These are phyloP conservation scores for Eulemur albifrons DNA, from an alignment of 2,797 vertebrate genomes.

Conservation along the genomic window DNA sequence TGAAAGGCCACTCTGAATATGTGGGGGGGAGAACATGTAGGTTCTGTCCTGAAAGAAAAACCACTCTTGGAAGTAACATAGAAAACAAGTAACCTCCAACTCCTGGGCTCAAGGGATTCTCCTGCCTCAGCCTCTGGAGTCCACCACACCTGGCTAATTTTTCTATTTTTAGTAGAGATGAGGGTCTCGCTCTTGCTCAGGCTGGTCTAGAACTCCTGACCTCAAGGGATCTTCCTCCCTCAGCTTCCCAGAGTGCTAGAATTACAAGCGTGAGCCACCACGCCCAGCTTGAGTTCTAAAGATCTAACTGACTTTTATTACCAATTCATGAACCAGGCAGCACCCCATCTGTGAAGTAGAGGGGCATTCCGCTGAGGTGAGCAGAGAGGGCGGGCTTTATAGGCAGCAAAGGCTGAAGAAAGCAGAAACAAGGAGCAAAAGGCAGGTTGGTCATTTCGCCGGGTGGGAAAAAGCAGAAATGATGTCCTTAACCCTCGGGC, in stretches of 20 bases:
- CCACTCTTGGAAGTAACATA: neutral
- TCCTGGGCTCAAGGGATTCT: no score
- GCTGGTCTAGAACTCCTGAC: no score
- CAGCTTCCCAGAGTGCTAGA: no score
- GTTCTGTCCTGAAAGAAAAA: neutral
- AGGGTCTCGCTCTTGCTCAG: no score
- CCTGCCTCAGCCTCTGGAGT: no score
- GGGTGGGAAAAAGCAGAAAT: neutral
- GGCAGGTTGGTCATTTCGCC: neutral
- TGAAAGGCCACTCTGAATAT: neutral
- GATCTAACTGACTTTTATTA: neutral
- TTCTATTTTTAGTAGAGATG: no score
- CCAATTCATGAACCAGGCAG: neutral
- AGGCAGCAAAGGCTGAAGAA: neutral
- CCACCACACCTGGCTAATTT: no score
- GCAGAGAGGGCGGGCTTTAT: neutral
- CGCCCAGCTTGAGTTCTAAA: neutral
- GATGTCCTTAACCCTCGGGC: rapidly evolving
- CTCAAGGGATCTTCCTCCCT: no score
- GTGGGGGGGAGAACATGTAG: neutral
- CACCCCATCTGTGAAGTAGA: neutral
- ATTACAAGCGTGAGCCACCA: no score
- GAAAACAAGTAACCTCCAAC: neutral
- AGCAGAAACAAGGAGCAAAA: neutral
- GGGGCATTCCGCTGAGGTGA: neutral